Conservation (phyloP, 2,888 invertebrate genomes). For the Listrodromus nycthemerus region DNA sequence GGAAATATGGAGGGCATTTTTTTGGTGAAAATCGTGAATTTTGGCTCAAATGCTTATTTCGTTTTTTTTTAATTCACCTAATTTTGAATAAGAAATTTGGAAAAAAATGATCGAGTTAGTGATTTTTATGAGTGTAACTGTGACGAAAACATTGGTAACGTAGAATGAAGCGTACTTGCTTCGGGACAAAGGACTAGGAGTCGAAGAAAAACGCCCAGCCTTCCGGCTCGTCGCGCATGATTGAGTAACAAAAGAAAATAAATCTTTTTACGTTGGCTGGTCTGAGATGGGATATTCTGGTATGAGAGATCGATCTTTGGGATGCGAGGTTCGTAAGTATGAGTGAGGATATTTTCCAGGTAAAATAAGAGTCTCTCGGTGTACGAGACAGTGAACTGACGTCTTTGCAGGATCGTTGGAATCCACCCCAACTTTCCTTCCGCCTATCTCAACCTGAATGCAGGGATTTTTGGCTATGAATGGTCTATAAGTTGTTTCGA, state of each 20-base stretch:
- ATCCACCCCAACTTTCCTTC: no score
- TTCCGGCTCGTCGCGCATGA: slow-evolving; percentile 46
- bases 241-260: slow-evolving; percentile 45
- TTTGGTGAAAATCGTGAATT: no score
- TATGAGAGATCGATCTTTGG: slow-evolving; percentile 12
- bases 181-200: slow-evolving; percentile 17
- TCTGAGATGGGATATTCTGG: slow-evolving; percentile 11
- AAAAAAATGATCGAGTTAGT: background rate
- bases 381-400: slow-evolving; percentile 1
- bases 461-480: no score
- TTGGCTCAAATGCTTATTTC: no score
- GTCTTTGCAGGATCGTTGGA: background rate
- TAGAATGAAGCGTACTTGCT: background rate
- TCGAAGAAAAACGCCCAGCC: slow-evolving; percentile 11
- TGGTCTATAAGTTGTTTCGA: no score
- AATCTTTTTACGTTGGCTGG: slow-evolving; percentile 24
- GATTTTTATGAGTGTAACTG: background rate
- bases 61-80: no score
- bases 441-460: no score
- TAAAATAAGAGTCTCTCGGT: background rate
- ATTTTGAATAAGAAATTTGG: background rate
- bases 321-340: slow-evolving; percentile 23
- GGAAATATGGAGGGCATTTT: background rate
- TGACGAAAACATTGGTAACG: slow-evolving; percentile 1
- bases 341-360: slow-evolving; percentile 13